Percentiles rank a stretch among this genome's conserved stretches.
Conservation (phyloP, 1,140 invertebrate genomes). For the Dreissena rostriformis region DNA sequence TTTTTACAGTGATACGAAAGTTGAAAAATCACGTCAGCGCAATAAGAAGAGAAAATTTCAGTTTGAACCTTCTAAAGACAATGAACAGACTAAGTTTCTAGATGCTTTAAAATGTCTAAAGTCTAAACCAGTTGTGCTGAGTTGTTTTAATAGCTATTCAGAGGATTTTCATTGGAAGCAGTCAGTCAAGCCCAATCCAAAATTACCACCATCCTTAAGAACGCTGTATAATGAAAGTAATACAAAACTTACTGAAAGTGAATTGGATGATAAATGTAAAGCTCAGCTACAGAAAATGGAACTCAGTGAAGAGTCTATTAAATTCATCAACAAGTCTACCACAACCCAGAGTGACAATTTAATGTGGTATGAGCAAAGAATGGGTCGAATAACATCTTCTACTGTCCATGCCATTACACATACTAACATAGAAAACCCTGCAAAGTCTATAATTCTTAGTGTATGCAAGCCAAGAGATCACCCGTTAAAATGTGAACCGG, state of each 20-base stretch:
- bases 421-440: neutral
- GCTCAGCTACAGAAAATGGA: neutral
- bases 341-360: neutral
- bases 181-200: neutral
- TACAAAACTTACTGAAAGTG: neutral
- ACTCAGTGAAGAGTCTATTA: neutral
- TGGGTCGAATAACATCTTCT: neutral
- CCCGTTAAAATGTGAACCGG: too few species aligned
- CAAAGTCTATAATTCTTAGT: constrained; percentile 17
- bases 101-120: neutral
- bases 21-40: neutral
- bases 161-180: neutral
- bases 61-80: neutral
- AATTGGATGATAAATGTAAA: neutral
- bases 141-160: neutral
- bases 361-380: neutral
- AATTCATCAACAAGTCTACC: constrained; percentile 3
- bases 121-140: constrained; percentile 1
- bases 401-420: constrained; percentile 2
- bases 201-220: neutral
- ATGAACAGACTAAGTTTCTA: neutral
- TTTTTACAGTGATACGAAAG: neutral
- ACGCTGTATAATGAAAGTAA: neutral
- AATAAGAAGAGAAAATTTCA: neutral
- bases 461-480: too few species aligned